Conservation (phyloP, 1,140 invertebrate species). For the Drosophila bocqueti region DNA sequence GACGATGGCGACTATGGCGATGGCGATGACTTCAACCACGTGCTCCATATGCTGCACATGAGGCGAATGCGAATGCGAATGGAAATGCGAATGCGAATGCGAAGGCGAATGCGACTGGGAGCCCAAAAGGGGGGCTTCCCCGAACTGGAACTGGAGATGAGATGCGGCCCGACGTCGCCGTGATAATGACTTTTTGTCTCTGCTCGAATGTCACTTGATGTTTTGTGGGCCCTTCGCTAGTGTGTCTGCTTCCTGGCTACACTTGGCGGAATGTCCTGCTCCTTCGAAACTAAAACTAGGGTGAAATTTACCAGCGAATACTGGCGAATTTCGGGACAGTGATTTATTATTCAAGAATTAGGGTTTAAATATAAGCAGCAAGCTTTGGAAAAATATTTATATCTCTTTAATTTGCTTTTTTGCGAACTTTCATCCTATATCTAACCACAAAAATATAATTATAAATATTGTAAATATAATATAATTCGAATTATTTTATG, state of each 20-base stretch:
- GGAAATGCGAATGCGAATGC: neutral
- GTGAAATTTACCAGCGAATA: neutral
- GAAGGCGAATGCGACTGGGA: neutral
- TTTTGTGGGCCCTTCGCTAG: conserved; percentile 40
- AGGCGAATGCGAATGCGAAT: conserved; percentile 23
- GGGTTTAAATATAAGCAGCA: too few relatives aligned
- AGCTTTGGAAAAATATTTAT: neutral
- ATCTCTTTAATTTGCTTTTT: neutral
- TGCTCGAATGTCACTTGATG: conserved; percentile 80
- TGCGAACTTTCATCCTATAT: neutral
- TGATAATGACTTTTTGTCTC: conserved; percentile 83
- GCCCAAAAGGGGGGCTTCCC: neutral
- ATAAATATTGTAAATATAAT: too few relatives aligned
- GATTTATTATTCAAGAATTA: neutral
- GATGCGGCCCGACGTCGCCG: conserved; percentile 61
- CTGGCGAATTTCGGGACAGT: neutral
- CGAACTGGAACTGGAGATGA: conserved; percentile 27
- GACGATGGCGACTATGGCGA: conserved; percentile 21
- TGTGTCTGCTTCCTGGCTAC: conserved; percentile 30
- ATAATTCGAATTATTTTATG: neutral
- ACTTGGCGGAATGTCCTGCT: neutral
- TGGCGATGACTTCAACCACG: conserved; percentile 45
- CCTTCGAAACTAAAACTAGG: neutral
- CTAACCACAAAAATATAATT: too few relatives aligned
- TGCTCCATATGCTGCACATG: conserved; percentile 69